These are phyloP conservation scores for Phocoena phocoena DNA, from an alignment of 2,113 vertebrate genomes.

Conservation along the genomic window DNA sequence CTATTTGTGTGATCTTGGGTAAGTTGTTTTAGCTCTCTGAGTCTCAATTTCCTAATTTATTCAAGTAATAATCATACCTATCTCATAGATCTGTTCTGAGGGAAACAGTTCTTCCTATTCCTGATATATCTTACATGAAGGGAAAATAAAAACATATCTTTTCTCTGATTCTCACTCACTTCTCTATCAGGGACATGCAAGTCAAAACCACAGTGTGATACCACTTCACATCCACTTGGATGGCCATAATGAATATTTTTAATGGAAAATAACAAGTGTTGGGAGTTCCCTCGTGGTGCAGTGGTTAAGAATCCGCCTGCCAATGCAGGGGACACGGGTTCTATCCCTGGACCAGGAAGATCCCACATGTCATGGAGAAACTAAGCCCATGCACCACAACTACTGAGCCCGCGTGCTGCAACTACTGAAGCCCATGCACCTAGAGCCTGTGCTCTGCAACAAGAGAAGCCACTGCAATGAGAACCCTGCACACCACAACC, in stretches of 20 bases:
- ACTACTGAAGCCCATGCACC: no score
- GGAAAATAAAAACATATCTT: constrained; percentile 13
- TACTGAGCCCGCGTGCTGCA: no score
- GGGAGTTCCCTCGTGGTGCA: no score
- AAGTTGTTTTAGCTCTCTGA: constrained; percentile 25
- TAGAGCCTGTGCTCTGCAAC: no score
- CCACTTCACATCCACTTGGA: neutral
- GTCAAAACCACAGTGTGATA: constrained; percentile 11
- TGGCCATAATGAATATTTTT: neutral
- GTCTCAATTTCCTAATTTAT: neutral
- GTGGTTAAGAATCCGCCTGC: no score
- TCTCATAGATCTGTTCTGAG: neutral
- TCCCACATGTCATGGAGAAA: no score
- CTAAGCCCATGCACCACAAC: no score
- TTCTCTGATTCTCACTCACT: neutral
- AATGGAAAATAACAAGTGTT: neutral
- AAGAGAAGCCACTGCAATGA: no score
- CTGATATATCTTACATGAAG: neutral
- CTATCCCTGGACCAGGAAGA: no score
- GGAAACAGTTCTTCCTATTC: neutral
- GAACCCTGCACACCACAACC: no score
- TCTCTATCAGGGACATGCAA: neutral
- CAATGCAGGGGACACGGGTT: no score
- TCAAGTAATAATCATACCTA: constrained; percentile 10
- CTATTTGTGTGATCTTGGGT: neutral